Conservation (phyloP, 92 coral and sea anemone genomes). For the Umimayanthus kanabou region DNA sequence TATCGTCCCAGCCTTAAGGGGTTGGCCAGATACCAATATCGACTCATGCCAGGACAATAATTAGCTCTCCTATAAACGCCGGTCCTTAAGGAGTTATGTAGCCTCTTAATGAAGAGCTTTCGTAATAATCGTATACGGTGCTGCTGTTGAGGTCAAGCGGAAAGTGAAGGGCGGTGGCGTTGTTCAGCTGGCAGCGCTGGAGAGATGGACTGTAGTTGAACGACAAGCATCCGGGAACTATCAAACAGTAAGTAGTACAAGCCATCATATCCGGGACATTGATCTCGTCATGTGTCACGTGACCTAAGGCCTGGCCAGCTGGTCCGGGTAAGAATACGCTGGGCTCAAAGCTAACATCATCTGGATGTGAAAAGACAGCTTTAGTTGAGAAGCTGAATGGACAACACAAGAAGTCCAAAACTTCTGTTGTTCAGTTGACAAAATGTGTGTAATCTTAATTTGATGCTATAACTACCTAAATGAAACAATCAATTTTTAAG, state of each 20-base stretch:
- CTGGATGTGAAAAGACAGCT: neutral
- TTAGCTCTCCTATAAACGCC: too few species aligned
- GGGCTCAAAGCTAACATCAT: neutral
- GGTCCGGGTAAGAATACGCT: neutral
- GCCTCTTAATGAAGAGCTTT: neutral
- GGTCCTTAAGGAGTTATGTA: neutral
- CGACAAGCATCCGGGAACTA: slow-evolving; percentile 31
- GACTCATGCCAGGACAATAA: too few species aligned
- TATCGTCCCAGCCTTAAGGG: too few species aligned
- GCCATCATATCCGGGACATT: slow-evolving; percentile 25
- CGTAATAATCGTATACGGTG: neutral
- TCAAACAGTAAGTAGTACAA: slow-evolving; percentile 17
- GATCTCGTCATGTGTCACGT: slow-evolving; percentile 28
- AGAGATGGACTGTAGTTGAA: slow-evolving; percentile 21
- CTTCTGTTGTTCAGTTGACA: neutral
- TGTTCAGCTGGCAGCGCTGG: slow-evolving; percentile 12
- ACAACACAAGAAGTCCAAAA: neutral
- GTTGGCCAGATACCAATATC: too few species aligned
- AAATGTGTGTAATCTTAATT: neutral
- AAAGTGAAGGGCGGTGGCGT: neutral
- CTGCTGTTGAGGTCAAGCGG: neutral
- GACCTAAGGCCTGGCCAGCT: neutral
- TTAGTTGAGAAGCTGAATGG: neutral
- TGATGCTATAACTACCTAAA: too few species aligned
- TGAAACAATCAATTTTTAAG: too few species aligned